These are phyloP conservation scores for Isurus oxyrinchus DNA, from an alignment of 2,113 vertebrate genomes.

Conservation along the genomic window DNA sequence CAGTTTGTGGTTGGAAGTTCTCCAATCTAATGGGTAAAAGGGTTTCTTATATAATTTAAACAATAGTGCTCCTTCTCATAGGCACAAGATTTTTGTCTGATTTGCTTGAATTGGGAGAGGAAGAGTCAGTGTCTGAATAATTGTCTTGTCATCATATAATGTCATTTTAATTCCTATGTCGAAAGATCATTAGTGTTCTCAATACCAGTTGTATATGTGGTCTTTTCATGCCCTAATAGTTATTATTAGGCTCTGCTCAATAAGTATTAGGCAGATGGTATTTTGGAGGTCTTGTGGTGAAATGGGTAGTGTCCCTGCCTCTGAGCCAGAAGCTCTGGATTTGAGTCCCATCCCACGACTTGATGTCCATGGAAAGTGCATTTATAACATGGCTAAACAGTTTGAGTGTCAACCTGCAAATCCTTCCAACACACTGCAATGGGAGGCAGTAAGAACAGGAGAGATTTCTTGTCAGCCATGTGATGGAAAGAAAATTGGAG, in stretches of 20 bases:
- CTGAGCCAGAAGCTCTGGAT: too few relatives aligned
- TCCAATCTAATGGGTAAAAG: not conserved
- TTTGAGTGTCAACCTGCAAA: too few relatives aligned
- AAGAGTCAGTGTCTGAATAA: not conserved
- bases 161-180: not conserved
- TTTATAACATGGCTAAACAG: too few relatives aligned
- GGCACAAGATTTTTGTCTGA: not conserved
- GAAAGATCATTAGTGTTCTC: not conserved
- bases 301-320: too few relatives aligned
- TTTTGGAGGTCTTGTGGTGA: too few relatives aligned
- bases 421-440: too few relatives aligned
- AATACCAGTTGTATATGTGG: not conserved
- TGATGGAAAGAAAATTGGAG: too few relatives aligned
- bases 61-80: not conserved
- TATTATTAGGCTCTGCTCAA: not conserved
- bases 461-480: too few relatives aligned
- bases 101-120: not conserved
- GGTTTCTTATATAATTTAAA: not conserved
- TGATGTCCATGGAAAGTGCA: too few relatives aligned
- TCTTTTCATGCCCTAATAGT: not conserved
- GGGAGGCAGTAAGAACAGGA: too few relatives aligned
- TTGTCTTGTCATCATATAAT: not conserved
- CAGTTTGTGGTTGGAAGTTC: not conserved
- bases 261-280: not conserved
- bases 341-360: too few relatives aligned